Evolutionary conservation across 2,113 vertebrate species (phyloP).

Genomic region (Sylvietta virens): DNA sequence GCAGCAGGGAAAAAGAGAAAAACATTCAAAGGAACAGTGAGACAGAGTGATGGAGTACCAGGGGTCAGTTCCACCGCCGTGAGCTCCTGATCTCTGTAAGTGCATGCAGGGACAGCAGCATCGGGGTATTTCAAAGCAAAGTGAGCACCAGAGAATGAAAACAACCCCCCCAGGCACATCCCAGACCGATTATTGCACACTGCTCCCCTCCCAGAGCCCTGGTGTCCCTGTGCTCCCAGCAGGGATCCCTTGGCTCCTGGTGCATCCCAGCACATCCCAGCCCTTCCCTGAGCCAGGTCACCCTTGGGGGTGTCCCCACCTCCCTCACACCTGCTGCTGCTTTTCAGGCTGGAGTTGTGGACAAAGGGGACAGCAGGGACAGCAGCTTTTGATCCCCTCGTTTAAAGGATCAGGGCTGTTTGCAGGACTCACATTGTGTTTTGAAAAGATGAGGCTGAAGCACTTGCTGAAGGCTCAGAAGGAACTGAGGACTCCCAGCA

Average conservation of each 20-base stretch:
- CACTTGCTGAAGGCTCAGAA: neutral
- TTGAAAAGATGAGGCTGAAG: neutral
- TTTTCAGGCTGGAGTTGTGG: accelerated
- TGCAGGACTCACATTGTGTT: accelerated
- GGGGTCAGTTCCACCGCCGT: too few species aligned
- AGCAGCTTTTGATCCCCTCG: accelerated
- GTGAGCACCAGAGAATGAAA: too few species aligned
- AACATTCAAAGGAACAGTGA: too few species aligned
- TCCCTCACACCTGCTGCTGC: accelerated
- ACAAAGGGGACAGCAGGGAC: neutral
- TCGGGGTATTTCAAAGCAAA: too few species aligned
- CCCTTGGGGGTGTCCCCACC: accelerated
- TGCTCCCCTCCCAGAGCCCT: neutral
- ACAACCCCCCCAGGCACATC: too few species aligned
- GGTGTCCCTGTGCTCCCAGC: neutral
- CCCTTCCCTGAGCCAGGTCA: neutral
- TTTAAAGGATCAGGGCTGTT: neutral
- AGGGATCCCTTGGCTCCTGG: neutral
- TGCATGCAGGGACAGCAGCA: too few species aligned
- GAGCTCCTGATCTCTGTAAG: too few species aligned
- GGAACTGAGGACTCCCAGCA: neutral
- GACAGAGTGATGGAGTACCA: too few species aligned
- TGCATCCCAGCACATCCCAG: accelerated
- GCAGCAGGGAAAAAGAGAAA: too few species aligned
- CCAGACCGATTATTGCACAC: too few species aligned